A percentile compares a stretch with the other conserved stretches of the same genome.
These are phyloP conservation scores for Mesorhabditis spiculigera DNA, from an alignment of 2,888 invertebrate species.

Conservation along the genomic window DNA sequence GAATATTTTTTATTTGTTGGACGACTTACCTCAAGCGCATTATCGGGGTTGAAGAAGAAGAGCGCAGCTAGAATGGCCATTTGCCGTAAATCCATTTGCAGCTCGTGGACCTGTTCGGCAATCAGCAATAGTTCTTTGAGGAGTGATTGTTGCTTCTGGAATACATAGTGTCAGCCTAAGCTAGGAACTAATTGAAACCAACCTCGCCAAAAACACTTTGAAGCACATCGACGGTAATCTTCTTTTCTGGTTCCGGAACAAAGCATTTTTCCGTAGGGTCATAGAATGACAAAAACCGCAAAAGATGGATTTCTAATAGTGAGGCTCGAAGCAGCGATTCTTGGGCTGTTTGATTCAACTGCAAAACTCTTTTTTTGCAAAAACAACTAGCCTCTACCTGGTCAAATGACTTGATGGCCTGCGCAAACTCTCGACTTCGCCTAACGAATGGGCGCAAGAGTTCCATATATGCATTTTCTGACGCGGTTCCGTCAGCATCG, in stretches of 20 bases:
- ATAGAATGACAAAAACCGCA: slow-evolving; percentile 18
- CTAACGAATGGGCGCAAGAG: slow-evolving; percentile 15
- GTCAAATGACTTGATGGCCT: slow-evolving; percentile 7
- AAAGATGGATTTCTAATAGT: slow-evolving; percentile 21
- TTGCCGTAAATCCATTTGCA: slow-evolving; percentile 21
- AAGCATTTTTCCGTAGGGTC: slow-evolving; percentile 17
- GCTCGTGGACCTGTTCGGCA: slow-evolving; percentile 13
- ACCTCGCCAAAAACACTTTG: neutral
- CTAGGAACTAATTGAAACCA: neutral
- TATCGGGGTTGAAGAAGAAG: slow-evolving; percentile 23
- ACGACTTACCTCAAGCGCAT: neutral
- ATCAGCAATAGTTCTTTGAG: slow-evolving; percentile 11
- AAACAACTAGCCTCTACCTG: neutral
- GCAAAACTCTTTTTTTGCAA: neutral
- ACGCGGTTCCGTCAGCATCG: neutral
- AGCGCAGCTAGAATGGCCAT: slow-evolving; percentile 24
- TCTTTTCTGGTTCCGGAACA: slow-evolving; percentile 8
- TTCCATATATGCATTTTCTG: neutral
- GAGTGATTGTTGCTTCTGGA: slow-evolving; percentile 7
- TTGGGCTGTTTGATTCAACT: slow-evolving; percentile 14
- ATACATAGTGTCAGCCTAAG: neutral
- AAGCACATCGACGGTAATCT: slow-evolving; percentile 13
- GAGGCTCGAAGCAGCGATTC: slow-evolving; percentile 12
- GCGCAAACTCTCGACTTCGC: slow-evolving; percentile 11
- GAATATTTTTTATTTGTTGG: too few species aligned